Base-by-base conservation (phyloP, 2,888 invertebrate genomes). In the Tuberolachnus salignus region DNA sequence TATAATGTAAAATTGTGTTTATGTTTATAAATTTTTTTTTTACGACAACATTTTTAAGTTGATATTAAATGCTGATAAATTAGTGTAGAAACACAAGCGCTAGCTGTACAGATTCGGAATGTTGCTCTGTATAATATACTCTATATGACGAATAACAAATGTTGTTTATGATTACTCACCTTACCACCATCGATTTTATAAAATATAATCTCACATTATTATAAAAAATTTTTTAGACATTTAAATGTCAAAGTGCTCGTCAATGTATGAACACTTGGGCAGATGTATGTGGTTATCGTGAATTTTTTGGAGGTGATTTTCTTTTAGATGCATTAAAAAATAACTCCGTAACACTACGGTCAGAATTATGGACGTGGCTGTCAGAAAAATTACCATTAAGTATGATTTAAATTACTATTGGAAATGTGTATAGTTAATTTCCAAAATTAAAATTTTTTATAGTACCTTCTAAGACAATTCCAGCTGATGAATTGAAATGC, bases 221-320 rank as follows among this genome's bases (percentile, higher is more conserved):
- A 55, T 63, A 34, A 66, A 46, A 66, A 46, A 23, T 81, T 91
- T 59, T 61, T 8, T 69, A 78, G 78, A 67, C 78, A 42, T 78
- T 78, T 78, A 78, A 78, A 69, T 78, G 78, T 51, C 78, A 78
- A 78, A 78, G 78, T 69, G 78, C 78, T 59, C 67, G 67, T 42
- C 78, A 91, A n/a, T 93, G 95, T 83, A 91, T 96, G 61, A 94
- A 94, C 84, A 88, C 92, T 3, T 97, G 94, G 91, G 92, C 92
- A 59, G 92, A 92, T 73, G 91, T 92, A 83, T 92, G 93, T 80
- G 93, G 94, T 0, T 90, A 91, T 82, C 91, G 91, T 81, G 92
- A 92, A 82, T 91, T 93, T 83, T 92, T 95, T 81, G 97, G 97
- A 80, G 92, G 91, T 2, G 97, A 97, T 88, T 94, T 96, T 89